Evolutionary conservation across 2,113 vertebrate genomes (phyloP), one percentile per base, ranked within the genome.

Genomic region (Vimba vimba): DNA sequence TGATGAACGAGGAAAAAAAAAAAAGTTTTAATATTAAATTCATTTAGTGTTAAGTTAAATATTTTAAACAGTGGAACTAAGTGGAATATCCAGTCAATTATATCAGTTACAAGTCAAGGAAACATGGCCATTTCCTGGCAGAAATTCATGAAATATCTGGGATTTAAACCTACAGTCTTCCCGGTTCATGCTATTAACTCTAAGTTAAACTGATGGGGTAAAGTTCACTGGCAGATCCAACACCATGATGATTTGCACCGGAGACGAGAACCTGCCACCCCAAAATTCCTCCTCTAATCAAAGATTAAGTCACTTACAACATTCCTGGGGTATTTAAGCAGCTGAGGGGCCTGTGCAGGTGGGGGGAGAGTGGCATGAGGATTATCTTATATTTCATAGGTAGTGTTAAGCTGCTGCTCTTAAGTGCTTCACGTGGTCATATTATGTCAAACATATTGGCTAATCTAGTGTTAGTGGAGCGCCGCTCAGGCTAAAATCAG

Each of bases 231-330:
- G 39, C 43, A 74, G 66, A 85, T 60, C 36, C 83, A 88, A 33
- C 25, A 45, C 25, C 73, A 39, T 73, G 50, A 55, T 85, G 27
- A 60, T 47, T 86, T 86, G 87, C n/a, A 69, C 27, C 85, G 79
- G 73, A 85, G 73, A 84, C 85, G 77, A 80, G 73, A 50, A 55
- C 87, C 76, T 69, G 62, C 87, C 87, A 88, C 76, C 84, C 30
- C 69, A 66, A 87, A 87, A 87, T 86, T 89, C 86, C 57, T 90
- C 77, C 60, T 75, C 87, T 93, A 94, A 92, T 92, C 91, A 91
- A 88, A 93, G 93, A 92, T 95, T 94, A 94, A 90, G 91, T 36
- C 85, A 86, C 93, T 94, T 94, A 92, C 85, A 91, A 88, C 93
- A 95, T 95, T 95, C 94, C 92, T 94, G 43, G n/a, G 78, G 85